These are phyloP conservation scores for Sepioteuthis lessoniana DNA, from an alignment of 2,888 invertebrate species.

Conservation along the genomic window DNA sequence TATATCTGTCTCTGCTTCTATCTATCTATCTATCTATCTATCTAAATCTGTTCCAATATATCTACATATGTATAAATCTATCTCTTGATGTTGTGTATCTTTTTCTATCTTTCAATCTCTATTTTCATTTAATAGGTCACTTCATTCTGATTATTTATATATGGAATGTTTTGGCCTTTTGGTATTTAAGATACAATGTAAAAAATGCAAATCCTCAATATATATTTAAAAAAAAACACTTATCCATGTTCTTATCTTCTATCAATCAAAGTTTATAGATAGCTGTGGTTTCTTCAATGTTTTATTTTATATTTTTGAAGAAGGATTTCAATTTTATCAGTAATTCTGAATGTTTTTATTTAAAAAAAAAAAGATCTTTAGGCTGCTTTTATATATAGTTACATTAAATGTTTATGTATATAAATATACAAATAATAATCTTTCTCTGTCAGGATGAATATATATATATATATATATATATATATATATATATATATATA, in stretches of 20 bases:
- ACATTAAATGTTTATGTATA: neutral
- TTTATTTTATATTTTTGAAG: neutral
- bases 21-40: neutral
- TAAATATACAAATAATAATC: too few relatives aligned
- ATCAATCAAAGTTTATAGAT: neutral
- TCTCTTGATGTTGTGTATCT: too few relatives aligned
- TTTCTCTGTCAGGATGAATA: too few relatives aligned
- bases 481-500: too few relatives aligned
- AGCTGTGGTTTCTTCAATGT: neutral
- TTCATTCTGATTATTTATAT: neutral
- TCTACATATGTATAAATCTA: too few relatives aligned
- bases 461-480: too few relatives aligned
- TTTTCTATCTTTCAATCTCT: neutral
- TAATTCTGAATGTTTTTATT: neutral
- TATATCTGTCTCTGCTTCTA: too few relatives aligned
- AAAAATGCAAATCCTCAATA: too few relatives aligned
- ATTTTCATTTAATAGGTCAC: neutral
- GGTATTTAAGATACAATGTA: neutral
- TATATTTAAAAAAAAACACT: neutral
- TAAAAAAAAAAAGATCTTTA: too few relatives aligned
- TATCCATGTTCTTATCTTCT: neutral
- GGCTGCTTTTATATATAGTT: neutral
- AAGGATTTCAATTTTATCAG: neutral
- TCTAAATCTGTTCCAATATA: neutral
- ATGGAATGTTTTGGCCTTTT: neutral